phyloP scores from a whole-genome alignment of 2,113 vertebrate genomes.

The Trochalopteron elliotii region DNA sequence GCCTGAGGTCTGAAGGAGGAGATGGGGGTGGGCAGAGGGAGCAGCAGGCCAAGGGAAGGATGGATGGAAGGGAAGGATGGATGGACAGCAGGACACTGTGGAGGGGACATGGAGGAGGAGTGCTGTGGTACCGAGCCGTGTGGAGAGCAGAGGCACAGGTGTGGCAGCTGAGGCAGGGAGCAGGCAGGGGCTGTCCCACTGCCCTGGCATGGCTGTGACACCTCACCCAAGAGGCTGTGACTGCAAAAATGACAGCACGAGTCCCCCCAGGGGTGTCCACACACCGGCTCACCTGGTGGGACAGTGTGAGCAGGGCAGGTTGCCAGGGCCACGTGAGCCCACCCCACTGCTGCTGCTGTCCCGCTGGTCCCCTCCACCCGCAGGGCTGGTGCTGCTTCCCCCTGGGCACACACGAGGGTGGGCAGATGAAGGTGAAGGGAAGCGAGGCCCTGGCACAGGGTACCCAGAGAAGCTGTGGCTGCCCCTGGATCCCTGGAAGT shows the following conservation, averaged over 20 bases:
- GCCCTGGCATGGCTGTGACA: not conserved
- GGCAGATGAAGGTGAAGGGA: not conserved
- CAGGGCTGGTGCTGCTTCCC: not conserved
- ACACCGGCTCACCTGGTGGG: not conserved
- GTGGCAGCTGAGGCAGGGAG: not conserved
- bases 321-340: accelerated
- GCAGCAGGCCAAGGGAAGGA: not conserved
- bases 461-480: not conserved
- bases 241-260: not conserved
- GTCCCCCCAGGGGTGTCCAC: not conserved
- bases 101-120: no score
- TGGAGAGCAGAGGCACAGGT: accelerated
- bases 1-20: not conserved
- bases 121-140: accelerated
- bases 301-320: not conserved
- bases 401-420: accelerated
- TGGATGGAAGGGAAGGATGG: not conserved
- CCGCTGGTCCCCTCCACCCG: accelerated
- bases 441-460: not conserved
- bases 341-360: not conserved
- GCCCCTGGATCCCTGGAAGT: not conserved
- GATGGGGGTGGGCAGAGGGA: not conserved
- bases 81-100: not conserved
- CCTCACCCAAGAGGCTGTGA: not conserved
- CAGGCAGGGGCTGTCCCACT: not conserved